A percentile compares a stretch with the other conserved stretches of the same genome.
These are phyloP conservation scores for Alloscopus bannaensis DNA, from an alignment of 2,888 invertebrate species.

Conservation along the genomic window DNA sequence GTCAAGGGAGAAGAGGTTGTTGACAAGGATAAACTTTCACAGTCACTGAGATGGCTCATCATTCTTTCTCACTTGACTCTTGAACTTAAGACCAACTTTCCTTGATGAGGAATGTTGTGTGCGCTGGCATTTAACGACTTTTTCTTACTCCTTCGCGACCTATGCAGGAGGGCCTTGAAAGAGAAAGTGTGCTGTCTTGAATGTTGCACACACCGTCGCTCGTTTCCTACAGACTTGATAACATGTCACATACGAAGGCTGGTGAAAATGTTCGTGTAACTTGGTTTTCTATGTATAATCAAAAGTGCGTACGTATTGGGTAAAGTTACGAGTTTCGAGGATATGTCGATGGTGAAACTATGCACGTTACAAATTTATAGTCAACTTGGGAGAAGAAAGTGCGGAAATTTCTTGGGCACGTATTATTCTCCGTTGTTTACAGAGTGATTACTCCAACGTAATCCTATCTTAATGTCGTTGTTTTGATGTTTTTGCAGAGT, in stretches of 20 bases:
- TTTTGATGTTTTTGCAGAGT: neutral
- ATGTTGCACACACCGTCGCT: neutral
- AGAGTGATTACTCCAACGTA: neutral
- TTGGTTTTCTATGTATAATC: neutral
- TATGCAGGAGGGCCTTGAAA: conserved; percentile 1
- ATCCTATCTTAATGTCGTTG: neutral
- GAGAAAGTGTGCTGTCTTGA: neutral
- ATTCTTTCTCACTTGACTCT: conserved; percentile 22
- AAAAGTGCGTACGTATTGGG: neutral
- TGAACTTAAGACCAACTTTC: neutral
- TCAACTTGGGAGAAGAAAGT: neutral
- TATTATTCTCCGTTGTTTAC: neutral
- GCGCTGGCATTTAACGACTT: conserved; percentile 37
- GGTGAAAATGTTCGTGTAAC: conserved; percentile 7
- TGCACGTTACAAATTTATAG: conserved; percentile 13
- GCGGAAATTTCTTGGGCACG: neutral
- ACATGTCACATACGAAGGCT: neutral
- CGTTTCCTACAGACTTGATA: neutral
- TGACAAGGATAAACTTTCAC: conserved; percentile 58
- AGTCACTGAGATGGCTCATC: conserved; percentile 42
- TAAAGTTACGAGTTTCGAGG: neutral
- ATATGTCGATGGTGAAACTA: neutral
- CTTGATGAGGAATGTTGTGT: conserved; percentile 16
- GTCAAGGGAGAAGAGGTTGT: conserved; percentile 30
- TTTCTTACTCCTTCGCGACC: too few species aligned